Evolutionary conservation across 2,888 invertebrate genomes (phyloP), one percentile per base, ranked within the genome.

Genomic region (Phengaris alcon): DNA sequence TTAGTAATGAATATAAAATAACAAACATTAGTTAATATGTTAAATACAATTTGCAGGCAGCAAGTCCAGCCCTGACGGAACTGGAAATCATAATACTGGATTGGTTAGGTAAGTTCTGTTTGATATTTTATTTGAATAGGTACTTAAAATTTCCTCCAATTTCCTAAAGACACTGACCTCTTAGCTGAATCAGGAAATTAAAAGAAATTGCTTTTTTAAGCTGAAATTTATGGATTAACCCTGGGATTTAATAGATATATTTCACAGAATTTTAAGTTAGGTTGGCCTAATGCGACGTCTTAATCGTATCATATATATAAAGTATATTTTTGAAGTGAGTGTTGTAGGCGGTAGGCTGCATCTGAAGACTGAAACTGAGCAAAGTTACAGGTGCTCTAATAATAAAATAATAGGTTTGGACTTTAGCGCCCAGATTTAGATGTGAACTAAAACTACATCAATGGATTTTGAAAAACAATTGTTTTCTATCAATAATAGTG

Each of bases 31-130:
- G 57, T 68, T 2, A 44, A 54, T 52, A 8, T 73, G 15, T 44
- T n/a, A 10, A 44, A 52, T 52, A 22, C 0, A 80, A 79, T 86
- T 94, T 92, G 76, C 93, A 98, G 98, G 98, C 98, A 22, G 98
- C 99, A n/a, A 98, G 98, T 93, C 99, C 99, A 3, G 98, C 98
- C 3, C 98, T 98, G 87, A 98, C 99, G 64, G 99, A 99, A 92
- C 90, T 99, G 82, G 99, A 99, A 93, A 98, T 98, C 1, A 97
- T 99, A 79, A 97, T 99, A 82, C 91, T 98, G 80, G 99, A 99
- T 90, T 99, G 99, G 99, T 94, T 99, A 86, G 98, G 97, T 95
- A 93, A 94, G 94, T 86, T 55, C 44, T 12, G 3, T 69, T 9
- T 44, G 6, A 44, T 35, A 8, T 9, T 73, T 44, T 55, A 73